These are phyloP conservation scores for Horisme vitalbata DNA, from an alignment of 2,888 invertebrate genomes.

Conservation along the genomic window DNA sequence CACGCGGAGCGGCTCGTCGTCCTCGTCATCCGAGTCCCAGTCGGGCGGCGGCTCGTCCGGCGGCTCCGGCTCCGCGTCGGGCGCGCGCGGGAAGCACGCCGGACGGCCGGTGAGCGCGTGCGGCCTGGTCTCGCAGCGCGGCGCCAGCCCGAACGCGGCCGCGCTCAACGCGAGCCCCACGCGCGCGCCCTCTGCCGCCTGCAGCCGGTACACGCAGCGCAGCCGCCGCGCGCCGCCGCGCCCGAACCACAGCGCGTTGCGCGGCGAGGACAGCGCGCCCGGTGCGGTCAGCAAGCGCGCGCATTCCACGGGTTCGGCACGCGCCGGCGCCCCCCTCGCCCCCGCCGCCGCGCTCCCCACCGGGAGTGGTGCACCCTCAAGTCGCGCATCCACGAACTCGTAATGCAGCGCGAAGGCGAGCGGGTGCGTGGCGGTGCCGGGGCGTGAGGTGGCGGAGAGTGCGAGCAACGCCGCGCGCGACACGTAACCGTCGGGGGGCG, in stretches of 20 bases:
- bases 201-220: constrained; percentile 90
- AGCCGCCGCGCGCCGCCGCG: constrained; percentile 90
- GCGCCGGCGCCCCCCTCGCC: constrained; percentile 60
- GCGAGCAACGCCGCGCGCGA: constrained; percentile 62
- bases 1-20: constrained; percentile 68
- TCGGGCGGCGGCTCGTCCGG: constrained; percentile 27
- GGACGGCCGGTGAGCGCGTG: constrained; percentile 88
- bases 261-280: constrained; percentile 87
- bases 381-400: constrained; percentile 91
- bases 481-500: constrained; percentile 91
- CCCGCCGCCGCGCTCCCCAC: too few relatives aligned
- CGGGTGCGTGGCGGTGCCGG: constrained; percentile 91
- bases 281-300: constrained; percentile 64
- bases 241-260: constrained; percentile 92
- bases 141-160: constrained; percentile 85
- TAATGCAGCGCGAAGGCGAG: constrained; percentile 88
- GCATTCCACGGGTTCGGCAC: constrained; percentile 59
- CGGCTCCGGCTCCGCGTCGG: constrained; percentile 36
- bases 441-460: constrained; percentile 78
- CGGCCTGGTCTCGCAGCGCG: constrained; percentile 86
- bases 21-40: constrained; percentile 43
- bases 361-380: too few relatives aligned
- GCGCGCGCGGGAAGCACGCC: constrained; percentile 48
- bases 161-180: constrained; percentile 86
- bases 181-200: constrained; percentile 70